Conservation (phyloP, 2,113 vertebrate species). For the Struthio camelus region DNA sequence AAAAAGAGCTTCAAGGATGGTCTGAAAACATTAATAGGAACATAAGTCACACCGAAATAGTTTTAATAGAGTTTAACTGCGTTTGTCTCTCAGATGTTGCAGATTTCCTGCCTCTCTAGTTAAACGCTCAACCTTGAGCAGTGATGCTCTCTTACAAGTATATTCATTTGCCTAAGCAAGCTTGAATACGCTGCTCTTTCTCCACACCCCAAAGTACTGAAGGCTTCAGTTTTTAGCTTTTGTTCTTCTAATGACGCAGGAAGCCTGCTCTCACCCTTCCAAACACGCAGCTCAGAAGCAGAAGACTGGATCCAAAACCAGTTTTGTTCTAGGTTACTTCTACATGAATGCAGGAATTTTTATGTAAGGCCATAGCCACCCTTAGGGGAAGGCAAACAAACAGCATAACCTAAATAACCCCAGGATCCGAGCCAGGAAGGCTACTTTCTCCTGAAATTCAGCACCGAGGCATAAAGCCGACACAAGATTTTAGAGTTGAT, state of each 20-base stretch:
- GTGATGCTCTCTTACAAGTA: neutral
- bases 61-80: neutral
- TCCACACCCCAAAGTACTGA: neutral
- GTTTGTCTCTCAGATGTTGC: neutral
- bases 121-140: neutral
- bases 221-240: neutral
- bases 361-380: neutral
- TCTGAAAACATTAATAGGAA: neutral
- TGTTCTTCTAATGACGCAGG: neutral
- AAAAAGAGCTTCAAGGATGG: neutral
- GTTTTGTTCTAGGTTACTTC: neutral
- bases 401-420: neutral
- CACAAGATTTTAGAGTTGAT: accelerated
- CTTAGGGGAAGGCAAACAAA: neutral
- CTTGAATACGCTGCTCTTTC: neutral
- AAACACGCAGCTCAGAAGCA: neutral
- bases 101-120: neutral
- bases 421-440: accelerated
- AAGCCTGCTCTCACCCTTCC: neutral
- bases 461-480: neutral
- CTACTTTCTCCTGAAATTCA: neutral
- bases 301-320: neutral
- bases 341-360: neutral
- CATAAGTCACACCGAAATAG: neutral
- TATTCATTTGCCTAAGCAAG: neutral